phyloP scores from a whole-genome alignment of 2,888 invertebrate genomes.

The Plebejus anna region DNA sequence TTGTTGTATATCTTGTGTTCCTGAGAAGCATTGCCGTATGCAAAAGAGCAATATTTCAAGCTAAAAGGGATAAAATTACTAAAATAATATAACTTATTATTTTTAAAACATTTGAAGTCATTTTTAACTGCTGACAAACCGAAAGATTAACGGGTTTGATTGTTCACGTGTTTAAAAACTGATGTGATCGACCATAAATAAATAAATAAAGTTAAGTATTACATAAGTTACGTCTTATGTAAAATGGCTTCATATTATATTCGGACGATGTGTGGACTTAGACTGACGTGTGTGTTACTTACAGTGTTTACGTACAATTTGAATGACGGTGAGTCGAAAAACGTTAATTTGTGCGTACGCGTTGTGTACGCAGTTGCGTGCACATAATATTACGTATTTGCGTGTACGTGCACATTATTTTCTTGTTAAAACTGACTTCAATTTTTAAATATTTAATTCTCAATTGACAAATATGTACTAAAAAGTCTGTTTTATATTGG shows the following conservation, averaged over 20 bases:
- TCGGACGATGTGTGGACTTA: conserved; percentile 33
- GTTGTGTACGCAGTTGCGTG: neutral
- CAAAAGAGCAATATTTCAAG: neutral
- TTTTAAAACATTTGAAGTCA: neutral
- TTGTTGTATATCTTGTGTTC: neutral
- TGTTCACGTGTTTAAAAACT: no score
- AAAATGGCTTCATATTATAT: conserved; percentile 4
- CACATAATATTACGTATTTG: neutral
- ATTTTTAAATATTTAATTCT: no score
- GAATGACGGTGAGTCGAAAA: conserved; percentile 34
- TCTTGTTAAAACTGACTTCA: neutral
- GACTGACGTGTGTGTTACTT: conserved; percentile 33
- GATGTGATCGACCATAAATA: neutral
- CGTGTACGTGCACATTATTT: neutral
- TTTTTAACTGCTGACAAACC: neutral
- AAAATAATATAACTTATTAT: neutral
- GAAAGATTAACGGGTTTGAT: no score
- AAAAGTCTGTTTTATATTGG: no score
- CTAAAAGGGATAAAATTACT: neutral
- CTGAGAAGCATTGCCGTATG: neutral
- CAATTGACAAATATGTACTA: no score
- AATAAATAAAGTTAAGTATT: no score
- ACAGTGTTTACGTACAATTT: conserved; percentile 36
- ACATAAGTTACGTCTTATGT: neutral
- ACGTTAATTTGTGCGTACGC: conserved; percentile 1